Conservation (phyloP, 2,888 invertebrate genomes). For the Sphaerophoria rueppellii region DNA sequence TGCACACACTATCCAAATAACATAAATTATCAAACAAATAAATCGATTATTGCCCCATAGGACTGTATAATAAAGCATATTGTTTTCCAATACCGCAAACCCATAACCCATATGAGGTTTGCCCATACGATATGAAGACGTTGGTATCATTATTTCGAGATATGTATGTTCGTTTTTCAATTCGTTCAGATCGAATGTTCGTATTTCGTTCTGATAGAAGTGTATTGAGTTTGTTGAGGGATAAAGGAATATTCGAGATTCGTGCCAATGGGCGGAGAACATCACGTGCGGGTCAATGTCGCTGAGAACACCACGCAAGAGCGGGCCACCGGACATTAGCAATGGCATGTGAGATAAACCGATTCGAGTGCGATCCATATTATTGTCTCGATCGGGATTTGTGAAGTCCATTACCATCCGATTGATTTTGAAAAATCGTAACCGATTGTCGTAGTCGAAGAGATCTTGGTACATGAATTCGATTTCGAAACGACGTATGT, state of each 20-base stretch:
- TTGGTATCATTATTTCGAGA: constrained; percentile 94
- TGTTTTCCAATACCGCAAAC: constrained; percentile 86
- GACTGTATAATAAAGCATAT: constrained; percentile 80
- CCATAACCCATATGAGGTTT: constrained; percentile 93
- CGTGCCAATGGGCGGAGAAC: constrained; percentile 88
- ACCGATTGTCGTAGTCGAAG: constrained; percentile 84
- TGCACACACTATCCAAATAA: constrained; percentile 79
- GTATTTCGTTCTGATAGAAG: constrained; percentile 79
- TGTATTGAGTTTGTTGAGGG: constrained; percentile 80
- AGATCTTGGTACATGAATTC: constrained; percentile 89
- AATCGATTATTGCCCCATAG: constrained; percentile 81
- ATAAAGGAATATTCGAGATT: constrained; percentile 81
- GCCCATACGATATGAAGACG: constrained; percentile 98
- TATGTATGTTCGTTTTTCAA: constrained; percentile 81
- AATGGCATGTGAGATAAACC: constrained; percentile 89
- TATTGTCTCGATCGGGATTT: constrained; percentile 82
- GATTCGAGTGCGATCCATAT: constrained; percentile 82
- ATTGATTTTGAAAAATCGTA: constrained; percentile 90
- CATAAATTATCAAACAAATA: constrained; percentile 77
- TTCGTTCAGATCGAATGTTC: constrained; percentile 78
- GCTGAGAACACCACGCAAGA: constrained; percentile 83
- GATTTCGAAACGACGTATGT: constrained; percentile 88
- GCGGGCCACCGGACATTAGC: constrained; percentile 80
- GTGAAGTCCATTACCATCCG: constrained; percentile 86
- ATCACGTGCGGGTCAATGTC: constrained; percentile 87